Evolutionary conservation across 2,888 invertebrate species (phyloP), one percentile per base, ranked within the genome.

Genomic region (Hypsopygia costalis): DNA sequence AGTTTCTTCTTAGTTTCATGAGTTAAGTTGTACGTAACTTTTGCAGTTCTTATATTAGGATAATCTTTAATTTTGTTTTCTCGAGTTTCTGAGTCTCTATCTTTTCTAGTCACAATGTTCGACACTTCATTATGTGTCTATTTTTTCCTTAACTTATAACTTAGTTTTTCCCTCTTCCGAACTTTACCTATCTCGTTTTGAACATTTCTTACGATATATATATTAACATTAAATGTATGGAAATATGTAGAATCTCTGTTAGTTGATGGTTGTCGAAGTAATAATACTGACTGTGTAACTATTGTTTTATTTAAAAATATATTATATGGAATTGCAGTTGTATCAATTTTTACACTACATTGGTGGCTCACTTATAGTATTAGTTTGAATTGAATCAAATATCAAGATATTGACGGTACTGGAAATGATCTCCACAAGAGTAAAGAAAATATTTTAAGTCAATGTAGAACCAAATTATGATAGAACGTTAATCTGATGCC

Each of bases 101-200:
- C 54, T 57, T 60, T 58, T 81, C 85, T 82, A 85, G 85, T 86
- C 85, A 82, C 62, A 60, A 55, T 59, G 56, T 62, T 65, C 49
- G 70, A 75, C 67, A 69, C 58, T 58, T 51, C 55, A 49, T 56
- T 52, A 61, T 64, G 62, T 74, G 68, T 71, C 65, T 55, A 46
- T 51, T 50, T 47, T 48, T 36, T 28, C 44, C 40, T 48, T 51
- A 49, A n/a, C 49, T 43, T 46, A 35, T 50, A 46, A 39, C 39
- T 46, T 49, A 39, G 43, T 48, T 54, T 38, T 42, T 36, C 40
- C 43, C 16, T 31, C 41, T 34, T 32, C 11, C 10, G 36, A 34
- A 30, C 41, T 36, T 44, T 34, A 29, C 35, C 36, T 46, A 40
- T 41, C 40, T 31, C 46, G 48, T 55, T 50, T 52, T 40, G 48